Evolutionary conservation across 2,797 vertebrate species (phyloP), one percentile per base, ranked within the genome.

Genomic region (Danio kyathit): DNA sequence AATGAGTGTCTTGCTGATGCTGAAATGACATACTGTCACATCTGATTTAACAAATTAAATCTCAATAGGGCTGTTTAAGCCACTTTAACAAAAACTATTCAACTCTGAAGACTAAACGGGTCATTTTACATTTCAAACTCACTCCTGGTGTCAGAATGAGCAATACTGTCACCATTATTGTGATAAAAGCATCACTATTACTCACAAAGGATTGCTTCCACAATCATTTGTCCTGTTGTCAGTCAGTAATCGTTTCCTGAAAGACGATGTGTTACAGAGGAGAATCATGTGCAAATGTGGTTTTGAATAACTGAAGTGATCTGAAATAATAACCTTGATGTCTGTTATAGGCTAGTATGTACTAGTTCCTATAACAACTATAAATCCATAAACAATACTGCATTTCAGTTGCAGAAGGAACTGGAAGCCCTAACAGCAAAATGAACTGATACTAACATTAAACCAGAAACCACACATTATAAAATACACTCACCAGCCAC

Each of bases 351-450:
- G 29, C 29, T 29, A n/a, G n/a, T n/a, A n/a, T n/a, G n/a, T n/a
- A 29, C 7, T 67, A 48, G 21, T 70, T 70, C 29, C 67, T 72
- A 71, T 43, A 40, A 72, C 69, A 71, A 71, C 69, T 9, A 54
- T 19, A 56, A 12, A 43, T 19, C 12, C 12, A 72, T 72, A 9
- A 56, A 43, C 11, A 7, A 43, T 41, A 54, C 11, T 13, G 6
- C 9, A 13, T 71, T 56, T 43, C 29, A 54, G 6, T 13, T 6
- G 14, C 4, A 71, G 2, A 54, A 43, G 38, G n/a, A 41, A 69
- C 46, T 69, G 14, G 48, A 52, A 52, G 66, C 21, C 48, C 11
- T 38, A 5, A 54, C 29, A 12, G 67, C 9, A 54, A 10, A 19
- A 2, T 54, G 48, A 54, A 54, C 49, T 17, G 16, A 71, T 41